These are phyloP conservation scores for Drosophila tani DNA, from an alignment of 1,140 invertebrate species.

Conservation along the genomic window DNA sequence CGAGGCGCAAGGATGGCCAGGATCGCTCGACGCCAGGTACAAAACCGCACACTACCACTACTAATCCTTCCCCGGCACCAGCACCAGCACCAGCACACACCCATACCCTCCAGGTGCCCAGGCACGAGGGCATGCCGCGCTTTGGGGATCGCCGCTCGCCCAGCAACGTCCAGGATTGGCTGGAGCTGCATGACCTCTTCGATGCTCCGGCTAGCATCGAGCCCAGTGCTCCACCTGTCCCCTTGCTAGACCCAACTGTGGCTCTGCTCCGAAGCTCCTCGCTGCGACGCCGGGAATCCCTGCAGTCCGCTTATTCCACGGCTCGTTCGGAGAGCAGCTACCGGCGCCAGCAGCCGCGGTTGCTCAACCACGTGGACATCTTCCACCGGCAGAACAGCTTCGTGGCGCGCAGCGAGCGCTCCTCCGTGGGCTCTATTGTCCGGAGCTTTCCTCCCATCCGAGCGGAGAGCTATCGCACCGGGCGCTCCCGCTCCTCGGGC, in stretches of 20 bases:
- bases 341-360: constrained; percentile 42
- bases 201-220: constrained; percentile 34
- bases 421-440: constrained; percentile 79
- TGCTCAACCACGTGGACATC: constrained; percentile 73
- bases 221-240: constrained; percentile 13
- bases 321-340: constrained; percentile 68
- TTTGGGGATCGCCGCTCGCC: constrained; percentile 80
- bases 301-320: constrained; percentile 68
- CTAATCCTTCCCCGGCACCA: constrained; percentile 27
- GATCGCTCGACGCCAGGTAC: constrained; percentile 84
- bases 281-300: constrained; percentile 55
- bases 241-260: constrained; percentile 11
- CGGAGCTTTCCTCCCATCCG: constrained; percentile 75
- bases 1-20: constrained; percentile 85
- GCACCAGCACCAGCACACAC: constrained; percentile 21
- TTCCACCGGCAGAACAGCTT: constrained; percentile 81
- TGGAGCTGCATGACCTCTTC: constrained; percentile 81
- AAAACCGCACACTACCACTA: constrained; percentile 27
- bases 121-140: constrained; percentile 47
- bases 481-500: constrained; percentile 57
- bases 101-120: constrained; percentile 59
- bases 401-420: constrained; percentile 68
- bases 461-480: constrained; percentile 65
- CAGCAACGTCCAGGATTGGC: constrained; percentile 83
- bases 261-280: constrained; percentile 32